Conservation (phyloP, 2,113 vertebrate species). For the Illadopsis cleaveri region DNA sequence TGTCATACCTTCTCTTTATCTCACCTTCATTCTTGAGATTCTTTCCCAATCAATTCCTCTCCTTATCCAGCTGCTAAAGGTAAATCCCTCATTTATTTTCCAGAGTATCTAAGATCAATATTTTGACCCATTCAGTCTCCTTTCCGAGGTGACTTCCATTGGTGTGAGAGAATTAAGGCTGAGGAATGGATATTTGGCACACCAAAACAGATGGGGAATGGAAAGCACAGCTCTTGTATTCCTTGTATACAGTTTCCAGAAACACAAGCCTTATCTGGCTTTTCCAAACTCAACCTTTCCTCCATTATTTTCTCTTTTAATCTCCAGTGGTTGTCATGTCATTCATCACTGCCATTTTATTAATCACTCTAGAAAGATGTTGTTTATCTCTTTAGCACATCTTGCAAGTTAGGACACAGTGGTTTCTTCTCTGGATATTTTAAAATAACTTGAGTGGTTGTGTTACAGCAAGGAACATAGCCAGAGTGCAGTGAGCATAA, state of each 20-base stretch:
- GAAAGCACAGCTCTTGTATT: neutral
- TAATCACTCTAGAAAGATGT: neutral
- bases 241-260: neutral
- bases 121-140: neutral
- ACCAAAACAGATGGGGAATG: neutral
- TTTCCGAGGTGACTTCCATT: neutral
- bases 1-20: constrained; percentile 36
- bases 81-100: neutral
- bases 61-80: neutral
- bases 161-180: neutral
- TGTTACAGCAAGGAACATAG: neutral
- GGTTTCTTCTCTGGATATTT: neutral
- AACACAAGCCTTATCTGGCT: neutral
- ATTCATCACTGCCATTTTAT: neutral
- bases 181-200: neutral
- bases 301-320: neutral
- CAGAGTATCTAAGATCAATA: neutral
- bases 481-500: neutral
- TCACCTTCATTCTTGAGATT: constrained; percentile 50
- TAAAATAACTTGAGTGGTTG: neutral
- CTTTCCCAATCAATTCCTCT: neutral
- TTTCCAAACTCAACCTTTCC: neutral
- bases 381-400: neutral
- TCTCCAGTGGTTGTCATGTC: neutral
- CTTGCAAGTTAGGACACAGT: neutral